phyloP scores from a whole-genome alignment of 2,113 vertebrate genomes.

The Scalopus aquaticus region DNA sequence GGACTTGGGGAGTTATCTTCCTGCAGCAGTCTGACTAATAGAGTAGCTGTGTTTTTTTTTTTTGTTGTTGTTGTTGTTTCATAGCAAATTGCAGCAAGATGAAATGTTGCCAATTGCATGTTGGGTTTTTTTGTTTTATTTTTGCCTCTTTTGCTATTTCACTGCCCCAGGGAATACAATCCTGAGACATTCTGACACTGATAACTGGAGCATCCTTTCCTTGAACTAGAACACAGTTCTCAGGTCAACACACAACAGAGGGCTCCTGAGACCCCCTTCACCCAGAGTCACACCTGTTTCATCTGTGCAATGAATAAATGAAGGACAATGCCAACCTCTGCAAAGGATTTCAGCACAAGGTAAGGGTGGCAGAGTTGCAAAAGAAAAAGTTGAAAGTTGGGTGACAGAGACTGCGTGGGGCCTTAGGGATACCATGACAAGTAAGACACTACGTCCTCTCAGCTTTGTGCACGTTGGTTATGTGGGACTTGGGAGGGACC shows the following conservation, averaged over 20 bases:
- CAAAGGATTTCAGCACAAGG: neutral
- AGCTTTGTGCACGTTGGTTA: neutral
- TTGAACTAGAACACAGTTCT: neutral
- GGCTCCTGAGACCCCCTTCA: neutral
- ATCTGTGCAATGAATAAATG: neutral
- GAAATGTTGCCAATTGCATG: neutral
- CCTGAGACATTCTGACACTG: neutral
- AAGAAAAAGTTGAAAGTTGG: neutral
- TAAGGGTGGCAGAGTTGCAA: neutral
- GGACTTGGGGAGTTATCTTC: neutral
- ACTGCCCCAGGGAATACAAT: neutral
- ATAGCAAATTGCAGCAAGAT: neutral
- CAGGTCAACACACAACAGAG: neutral
- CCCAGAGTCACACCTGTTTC: neutral
- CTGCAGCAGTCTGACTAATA: neutral
- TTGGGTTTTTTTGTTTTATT: neutral
- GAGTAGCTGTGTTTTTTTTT: neutral
- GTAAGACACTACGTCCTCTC: neutral
- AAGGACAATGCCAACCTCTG: neutral
- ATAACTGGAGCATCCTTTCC: neutral
- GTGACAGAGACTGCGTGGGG: neutral
- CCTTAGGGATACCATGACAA: neutral
- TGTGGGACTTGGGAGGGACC: fast-evolving
- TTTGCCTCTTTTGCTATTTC: neutral
- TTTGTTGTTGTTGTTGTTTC: neutral